Conservation (phyloP, 2,113 vertebrate genomes). For the Pluvialis apricaria region DNA sequence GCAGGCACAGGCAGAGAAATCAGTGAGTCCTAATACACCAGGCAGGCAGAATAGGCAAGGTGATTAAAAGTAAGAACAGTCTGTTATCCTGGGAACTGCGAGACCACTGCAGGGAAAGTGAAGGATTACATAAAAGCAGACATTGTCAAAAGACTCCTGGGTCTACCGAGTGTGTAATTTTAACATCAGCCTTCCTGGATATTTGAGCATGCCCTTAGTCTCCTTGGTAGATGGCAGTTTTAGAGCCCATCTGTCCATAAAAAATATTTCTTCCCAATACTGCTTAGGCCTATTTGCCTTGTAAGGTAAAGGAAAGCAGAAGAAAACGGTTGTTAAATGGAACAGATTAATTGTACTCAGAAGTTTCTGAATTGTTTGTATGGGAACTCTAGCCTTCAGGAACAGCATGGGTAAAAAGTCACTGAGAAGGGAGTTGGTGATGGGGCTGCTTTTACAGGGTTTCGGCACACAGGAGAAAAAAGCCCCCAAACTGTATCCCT, state of each 20-base stretch:
- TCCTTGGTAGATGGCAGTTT: background rate
- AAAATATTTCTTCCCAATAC: background rate
- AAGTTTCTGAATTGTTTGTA: background rate
- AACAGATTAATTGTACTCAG: background rate
- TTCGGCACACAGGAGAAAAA: background rate
- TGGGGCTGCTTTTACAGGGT: background rate
- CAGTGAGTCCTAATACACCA: background rate
- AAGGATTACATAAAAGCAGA: background rate
- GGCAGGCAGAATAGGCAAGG: background rate
- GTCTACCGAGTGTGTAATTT: background rate
- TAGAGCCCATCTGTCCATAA: background rate
- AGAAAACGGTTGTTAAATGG: background rate
- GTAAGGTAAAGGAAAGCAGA: background rate
- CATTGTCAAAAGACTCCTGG: background rate
- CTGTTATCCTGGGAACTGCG: background rate
- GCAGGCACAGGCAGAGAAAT: background rate
- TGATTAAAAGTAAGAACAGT: background rate
- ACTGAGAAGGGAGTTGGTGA: background rate
- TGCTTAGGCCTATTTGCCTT: background rate
- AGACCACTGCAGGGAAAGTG: background rate
- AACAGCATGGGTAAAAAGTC: background rate
- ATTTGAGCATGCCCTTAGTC: background rate
- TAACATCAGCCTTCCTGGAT: background rate
- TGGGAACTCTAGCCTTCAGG: background rate
- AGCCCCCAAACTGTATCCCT: accelerated